Evolutionary conservation across 2,888 invertebrate genomes (phyloP).

Genomic region (Apoderus coryli): DNA sequence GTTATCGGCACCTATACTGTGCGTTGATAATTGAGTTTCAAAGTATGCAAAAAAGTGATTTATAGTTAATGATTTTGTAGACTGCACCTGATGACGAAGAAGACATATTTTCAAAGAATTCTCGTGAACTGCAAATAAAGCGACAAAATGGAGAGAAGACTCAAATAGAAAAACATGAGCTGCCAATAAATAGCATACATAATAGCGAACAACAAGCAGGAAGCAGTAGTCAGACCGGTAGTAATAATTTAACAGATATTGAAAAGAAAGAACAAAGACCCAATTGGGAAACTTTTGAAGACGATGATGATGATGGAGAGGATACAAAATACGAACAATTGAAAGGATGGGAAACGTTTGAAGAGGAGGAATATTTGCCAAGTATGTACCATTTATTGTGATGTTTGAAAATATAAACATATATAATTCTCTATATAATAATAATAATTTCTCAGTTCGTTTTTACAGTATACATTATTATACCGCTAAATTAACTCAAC

Average conservation of each 20-base stretch:
- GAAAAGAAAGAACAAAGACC: slow-evolving; percentile 3
- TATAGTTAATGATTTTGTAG: too few relatives aligned
- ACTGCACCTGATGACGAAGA: slow-evolving; percentile 33
- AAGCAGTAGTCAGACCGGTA: slow-evolving; percentile 18
- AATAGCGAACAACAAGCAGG: slow-evolving; percentile 12
- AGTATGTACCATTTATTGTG: too few relatives aligned
- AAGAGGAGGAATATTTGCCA: slow-evolving; percentile 16
- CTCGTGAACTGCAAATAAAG: slow-evolving; percentile 25
- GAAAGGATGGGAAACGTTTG: slow-evolving; percentile 19
- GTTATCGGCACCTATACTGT: too few relatives aligned
- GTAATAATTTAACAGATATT: not conserved
- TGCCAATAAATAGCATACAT: too few relatives aligned
- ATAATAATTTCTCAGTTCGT: too few relatives aligned
- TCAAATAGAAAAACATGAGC: slow-evolving; percentile 18
- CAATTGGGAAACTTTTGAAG: slow-evolving; percentile 20
- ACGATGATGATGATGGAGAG: slow-evolving; percentile 10
- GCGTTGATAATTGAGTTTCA: too few relatives aligned
- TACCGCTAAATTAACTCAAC: too few relatives aligned
- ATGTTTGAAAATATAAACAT: too few relatives aligned
- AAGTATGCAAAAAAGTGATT: too few relatives aligned
- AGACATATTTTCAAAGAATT: slow-evolving; percentile 37
- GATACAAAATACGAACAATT: too few relatives aligned
- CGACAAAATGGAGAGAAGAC: slow-evolving; percentile 18
- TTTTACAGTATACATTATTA: too few relatives aligned
- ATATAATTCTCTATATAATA: too few relatives aligned